Conservation (phyloP, 2,797 vertebrate species). For the Spinus pinus region DNA sequence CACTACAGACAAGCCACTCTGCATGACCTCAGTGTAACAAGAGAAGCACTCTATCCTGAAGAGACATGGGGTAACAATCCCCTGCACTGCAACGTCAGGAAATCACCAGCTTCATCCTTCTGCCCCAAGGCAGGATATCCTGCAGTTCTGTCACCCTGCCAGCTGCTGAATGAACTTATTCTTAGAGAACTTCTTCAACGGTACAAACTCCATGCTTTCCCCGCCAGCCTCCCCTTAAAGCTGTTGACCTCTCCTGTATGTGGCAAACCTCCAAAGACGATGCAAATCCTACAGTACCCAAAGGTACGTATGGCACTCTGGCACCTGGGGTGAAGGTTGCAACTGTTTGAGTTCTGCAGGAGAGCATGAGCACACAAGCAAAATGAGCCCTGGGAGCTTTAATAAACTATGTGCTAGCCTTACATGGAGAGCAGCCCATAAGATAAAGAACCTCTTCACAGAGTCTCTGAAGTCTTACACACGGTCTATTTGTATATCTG, state of each 20-base stretch:
- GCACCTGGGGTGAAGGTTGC: not conserved
- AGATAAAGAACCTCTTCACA: conserved; percentile 30
- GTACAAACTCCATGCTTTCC: not conserved
- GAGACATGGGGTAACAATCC: not conserved
- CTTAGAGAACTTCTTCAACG: rapidly evolving
- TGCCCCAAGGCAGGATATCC: not conserved
- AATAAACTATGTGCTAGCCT: rapidly evolving
- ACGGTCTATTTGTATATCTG: not conserved
- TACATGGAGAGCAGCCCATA: conserved; percentile 20
- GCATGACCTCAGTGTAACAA: not conserved
- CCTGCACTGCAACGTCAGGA: not conserved
- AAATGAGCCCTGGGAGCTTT: not conserved
- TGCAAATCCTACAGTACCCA: not conserved
- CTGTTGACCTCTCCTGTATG: rapidly evolving
- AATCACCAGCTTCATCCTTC: not conserved
- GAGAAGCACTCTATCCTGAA: not conserved
- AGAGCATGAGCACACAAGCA: not conserved
- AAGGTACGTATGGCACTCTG: rapidly evolving
- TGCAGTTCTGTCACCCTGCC: not conserved
- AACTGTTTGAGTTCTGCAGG: not conserved
- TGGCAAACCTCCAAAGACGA: not conserved
- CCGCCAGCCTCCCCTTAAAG: not conserved
- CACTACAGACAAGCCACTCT: not conserved
- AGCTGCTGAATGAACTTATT: not conserved
- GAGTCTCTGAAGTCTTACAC: conserved; percentile 1